Evolutionary conservation across 2,888 invertebrate genomes (phyloP).

Genomic region (Harpagoxenus sublaevis): DNA sequence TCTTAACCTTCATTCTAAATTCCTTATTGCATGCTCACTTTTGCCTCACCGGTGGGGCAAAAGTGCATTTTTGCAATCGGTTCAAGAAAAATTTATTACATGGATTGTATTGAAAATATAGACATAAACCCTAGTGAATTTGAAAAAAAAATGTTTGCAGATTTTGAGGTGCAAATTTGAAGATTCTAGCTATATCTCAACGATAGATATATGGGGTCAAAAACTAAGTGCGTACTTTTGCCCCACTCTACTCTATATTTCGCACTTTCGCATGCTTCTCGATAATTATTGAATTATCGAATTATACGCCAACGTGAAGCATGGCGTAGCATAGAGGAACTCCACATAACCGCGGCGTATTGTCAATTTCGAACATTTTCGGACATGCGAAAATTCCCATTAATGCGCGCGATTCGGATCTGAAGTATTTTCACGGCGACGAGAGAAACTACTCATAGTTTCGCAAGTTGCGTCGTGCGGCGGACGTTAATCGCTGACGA

Average conservation of each 20-base stretch:
- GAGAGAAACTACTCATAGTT: conserved; percentile 36
- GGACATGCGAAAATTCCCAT: conserved; percentile 13
- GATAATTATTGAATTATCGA: not conserved
- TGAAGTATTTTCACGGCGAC: conserved; percentile 30
- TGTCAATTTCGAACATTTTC: conserved; percentile 24
- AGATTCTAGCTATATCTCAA: no score
- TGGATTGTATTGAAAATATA: no score
- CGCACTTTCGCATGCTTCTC: not conserved
- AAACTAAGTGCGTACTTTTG: no score
- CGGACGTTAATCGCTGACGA: conserved; percentile 54
- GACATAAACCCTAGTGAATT: no score
- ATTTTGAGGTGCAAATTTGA: no score
- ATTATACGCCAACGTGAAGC: not conserved
- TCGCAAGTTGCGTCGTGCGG: conserved; percentile 44
- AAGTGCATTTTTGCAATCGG: no score
- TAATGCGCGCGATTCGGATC: conserved; percentile 5
- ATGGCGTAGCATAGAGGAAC: not conserved
- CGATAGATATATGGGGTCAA: no score
- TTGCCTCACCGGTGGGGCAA: no score
- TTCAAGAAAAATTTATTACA: no score
- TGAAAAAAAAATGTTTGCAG: no score
- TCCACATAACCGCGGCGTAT: not conserved
- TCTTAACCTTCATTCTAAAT: no score
- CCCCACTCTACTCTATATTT: not conserved
- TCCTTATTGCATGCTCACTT: no score